Percentiles rank a stretch among this genome's conserved stretches.
Conservation (phyloP, 2,888 invertebrate species). For the Fragum fragum region DNA sequence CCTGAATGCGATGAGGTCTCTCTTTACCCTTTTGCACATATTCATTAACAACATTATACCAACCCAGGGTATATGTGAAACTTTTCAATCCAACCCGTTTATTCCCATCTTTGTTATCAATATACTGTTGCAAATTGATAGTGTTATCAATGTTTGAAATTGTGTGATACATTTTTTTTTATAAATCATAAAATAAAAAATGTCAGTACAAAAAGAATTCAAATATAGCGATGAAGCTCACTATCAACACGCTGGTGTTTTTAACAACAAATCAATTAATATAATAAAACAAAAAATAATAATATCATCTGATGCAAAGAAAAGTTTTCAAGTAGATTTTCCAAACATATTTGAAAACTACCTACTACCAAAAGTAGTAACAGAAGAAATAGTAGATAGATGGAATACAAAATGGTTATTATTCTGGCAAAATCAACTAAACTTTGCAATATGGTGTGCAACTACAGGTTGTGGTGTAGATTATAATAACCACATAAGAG, state of each 20-base stretch:
- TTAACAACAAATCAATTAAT: slow-evolving; percentile 27
- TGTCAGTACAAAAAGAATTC: slow-evolving; percentile 38
- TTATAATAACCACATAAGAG: slow-evolving; percentile 30
- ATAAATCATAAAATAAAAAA: slow-evolving; percentile 36
- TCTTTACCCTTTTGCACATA: slow-evolving; percentile 29
- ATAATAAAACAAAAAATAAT: slow-evolving; percentile 37
- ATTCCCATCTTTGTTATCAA: slow-evolving; percentile 48
- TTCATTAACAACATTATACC: slow-evolving; percentile 50
- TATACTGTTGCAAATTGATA: slow-evolving; percentile 46
- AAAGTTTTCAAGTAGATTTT: slow-evolving; percentile 28
- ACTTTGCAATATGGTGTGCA: slow-evolving; percentile 43
- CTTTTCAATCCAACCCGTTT: slow-evolving; percentile 45
- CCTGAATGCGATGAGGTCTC: slow-evolving; percentile 21
- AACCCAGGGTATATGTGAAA: slow-evolving; percentile 47
- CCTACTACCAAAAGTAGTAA: slow-evolving; percentile 25
- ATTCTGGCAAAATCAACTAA: slow-evolving; percentile 56
- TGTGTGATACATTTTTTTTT: slow-evolving; percentile 45
- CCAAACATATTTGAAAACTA: slow-evolving; percentile 42
- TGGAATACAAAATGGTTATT: slow-evolving; percentile 33
- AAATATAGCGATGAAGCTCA: slow-evolving; percentile 34
- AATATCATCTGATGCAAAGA: slow-evolving; percentile 39
- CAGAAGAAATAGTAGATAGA: slow-evolving; percentile 24
- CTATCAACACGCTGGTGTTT: slow-evolving; percentile 21
- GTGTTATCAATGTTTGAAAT: slow-evolving; percentile 47
- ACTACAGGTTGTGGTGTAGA: slow-evolving; percentile 45